Evolutionary conservation across 2,113 vertebrate species (phyloP), one percentile per base, ranked within the genome.

Genomic region (Shinisaurus crocodilurus): DNA sequence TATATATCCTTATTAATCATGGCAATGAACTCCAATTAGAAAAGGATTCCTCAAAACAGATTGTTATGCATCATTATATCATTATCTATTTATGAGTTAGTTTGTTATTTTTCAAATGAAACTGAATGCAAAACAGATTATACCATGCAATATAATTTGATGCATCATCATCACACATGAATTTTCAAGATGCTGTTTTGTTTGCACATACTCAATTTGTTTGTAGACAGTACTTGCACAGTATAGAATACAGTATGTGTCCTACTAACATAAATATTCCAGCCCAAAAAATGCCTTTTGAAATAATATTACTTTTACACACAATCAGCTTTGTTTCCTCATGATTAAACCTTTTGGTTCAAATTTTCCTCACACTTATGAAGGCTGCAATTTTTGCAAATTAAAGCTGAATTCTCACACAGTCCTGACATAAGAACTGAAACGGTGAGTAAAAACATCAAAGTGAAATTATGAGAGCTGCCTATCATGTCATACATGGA

Each of bases 21-120:
- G 40, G 85, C 60, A 85, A 84, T 87, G 83, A 23, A 92, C 74
- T 84, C 67, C 92, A 94, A 93, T 94, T 93, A 93, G 88, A 84
- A 88, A 90, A 25, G 27, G 43, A 29, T 50, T 93, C 81, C 63
- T 94, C 87, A 93, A 70, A 75, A 60, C 75, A 86, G 84, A 92
- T 45, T 0, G 0, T 40, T 90, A 88, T 67, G 80, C 4, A 83
- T 65, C 86, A 85, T 48, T 79, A 82, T 37, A 18, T 13, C 20
- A 74, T 60, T 89, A 89, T 82, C 79, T 89, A 45, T 67, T 83
- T 84, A n/a, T 81, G 88, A 95, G 84, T 50, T 72, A 34, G 48
- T 70, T 94, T 69, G 89, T 87, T 40, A 90, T 86, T 60, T 70
- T 92, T 77, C 74, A 70, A 91, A 40, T 88, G 0, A 84, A 75